Base-by-base conservation (phyloP, 2,797 vertebrate species). In the Poeciliopsis paucimaculata region DNA sequence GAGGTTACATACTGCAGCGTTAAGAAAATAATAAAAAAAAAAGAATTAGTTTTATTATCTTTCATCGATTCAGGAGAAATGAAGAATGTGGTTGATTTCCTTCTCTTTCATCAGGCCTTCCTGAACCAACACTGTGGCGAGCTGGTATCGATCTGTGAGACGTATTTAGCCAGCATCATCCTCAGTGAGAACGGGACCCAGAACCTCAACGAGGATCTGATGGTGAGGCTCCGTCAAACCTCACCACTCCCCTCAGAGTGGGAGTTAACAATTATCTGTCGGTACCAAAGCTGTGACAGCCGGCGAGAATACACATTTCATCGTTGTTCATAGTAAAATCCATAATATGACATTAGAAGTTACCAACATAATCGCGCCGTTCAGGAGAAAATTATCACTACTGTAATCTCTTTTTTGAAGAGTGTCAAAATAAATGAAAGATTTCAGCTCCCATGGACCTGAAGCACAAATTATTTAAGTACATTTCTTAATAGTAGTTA, bases 81-180 rank as follows among this genome's bases (percentile, higher is more conserved):
- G 5, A 16, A 18, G 20, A n/a, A 23, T 74, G 0, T 16, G 43
- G 13, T 64, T 39, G 57, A 8, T 45, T n/a, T 26, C 3, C n/a
- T 70, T 71, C 2, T 6, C 20, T 60, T 71, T 84, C 26, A 79
- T 20, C 83, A 99, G 98, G 94, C 91, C 43, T 95, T 97, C 68
- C 91, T 98, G 82, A 93, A 96, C 84, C 91, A 93, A 66, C 93
- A 95, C 78, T 98, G 95, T 78, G 97, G 96, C 28, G 96, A 97
- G 36, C 84, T 99, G 78, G 93, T 99, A 12, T 94, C 95, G 0
- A 71, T 94, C n/a, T 97, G 97, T 8, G 96, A 98, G 84, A 83
- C 78, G 26, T 95, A 93, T 83, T 93, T 99, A 53, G 95, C 98
- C 0, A 62, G 72, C 8, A 83, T 98, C 43, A 91, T 99, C 82